Percentiles rank a stretch among this genome's conserved stretches.
phyloP scores from a whole-genome alignment of 2,888 invertebrate species.

The Sycophila texana region DNA sequence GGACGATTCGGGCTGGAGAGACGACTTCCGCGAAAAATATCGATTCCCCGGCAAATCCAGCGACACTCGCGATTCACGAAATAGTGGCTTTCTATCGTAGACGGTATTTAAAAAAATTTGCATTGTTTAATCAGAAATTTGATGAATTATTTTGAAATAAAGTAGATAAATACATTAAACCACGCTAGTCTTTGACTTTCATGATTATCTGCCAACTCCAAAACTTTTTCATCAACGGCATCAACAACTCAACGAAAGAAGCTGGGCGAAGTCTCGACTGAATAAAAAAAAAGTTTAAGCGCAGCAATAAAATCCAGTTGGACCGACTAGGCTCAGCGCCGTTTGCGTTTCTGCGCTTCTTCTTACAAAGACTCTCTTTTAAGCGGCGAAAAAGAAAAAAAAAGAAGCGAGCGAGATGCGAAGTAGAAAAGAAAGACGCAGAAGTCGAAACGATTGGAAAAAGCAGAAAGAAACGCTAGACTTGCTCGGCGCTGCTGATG shows the following conservation, averaged over 20 bases:
- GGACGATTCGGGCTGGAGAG: conserved; percentile 9
- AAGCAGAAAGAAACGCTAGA: conserved; percentile 46
- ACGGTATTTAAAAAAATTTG: too few relatives aligned
- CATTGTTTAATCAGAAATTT: too few relatives aligned
- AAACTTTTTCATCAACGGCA: too few relatives aligned
- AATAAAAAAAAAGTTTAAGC: conserved; percentile 61
- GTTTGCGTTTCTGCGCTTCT: background rate
- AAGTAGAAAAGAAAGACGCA: conserved; percentile 2
- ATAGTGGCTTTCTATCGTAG: too few relatives aligned
- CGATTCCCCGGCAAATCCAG: too few relatives aligned
- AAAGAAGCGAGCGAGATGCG: conserved; percentile 3
- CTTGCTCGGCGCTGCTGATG: conserved; percentile 27
- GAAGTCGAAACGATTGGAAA: conserved; percentile 36
- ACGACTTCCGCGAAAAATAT: too few relatives aligned
- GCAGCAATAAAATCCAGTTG: conserved; percentile 55
- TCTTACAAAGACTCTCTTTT: conserved; percentile 58
- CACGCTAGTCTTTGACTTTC: too few relatives aligned
- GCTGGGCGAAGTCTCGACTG: conserved; percentile 58
- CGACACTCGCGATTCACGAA: too few relatives aligned
- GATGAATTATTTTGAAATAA: too few relatives aligned
- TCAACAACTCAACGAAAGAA: conserved; percentile 12
- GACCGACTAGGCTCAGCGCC: conserved; percentile 50
- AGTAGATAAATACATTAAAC: too few relatives aligned
- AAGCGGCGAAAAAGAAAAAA: conserved; percentile 47
- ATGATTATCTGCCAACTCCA: too few relatives aligned